Conservation (phyloP, 1,140 invertebrate species). For the Galleria mellonella region DNA sequence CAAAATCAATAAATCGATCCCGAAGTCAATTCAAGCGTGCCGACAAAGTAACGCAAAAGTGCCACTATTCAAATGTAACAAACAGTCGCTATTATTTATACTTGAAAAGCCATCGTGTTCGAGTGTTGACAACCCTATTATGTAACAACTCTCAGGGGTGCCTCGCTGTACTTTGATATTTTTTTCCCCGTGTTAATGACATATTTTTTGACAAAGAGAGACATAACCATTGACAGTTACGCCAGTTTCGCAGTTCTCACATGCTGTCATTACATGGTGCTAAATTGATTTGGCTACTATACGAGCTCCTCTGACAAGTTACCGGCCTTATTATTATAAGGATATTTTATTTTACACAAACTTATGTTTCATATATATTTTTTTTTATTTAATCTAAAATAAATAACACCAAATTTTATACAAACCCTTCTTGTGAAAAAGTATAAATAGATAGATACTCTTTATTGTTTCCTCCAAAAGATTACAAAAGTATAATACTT, state of each 20-base stretch:
- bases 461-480: too few species aligned
- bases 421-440: too few species aligned
- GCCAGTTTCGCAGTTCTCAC: slow-evolving; percentile 36
- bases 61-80: slow-evolving; percentile 24
- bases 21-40: slow-evolving; percentile 31
- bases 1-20: slow-evolving; percentile 49
- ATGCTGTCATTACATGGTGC: slow-evolving; percentile 60
- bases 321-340: too few species aligned
- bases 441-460: too few species aligned
- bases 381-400: too few species aligned
- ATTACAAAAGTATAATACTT: too few species aligned
- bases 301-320: too few species aligned
- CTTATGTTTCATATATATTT: too few species aligned
- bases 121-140: slow-evolving; percentile 70
- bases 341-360: not conserved
- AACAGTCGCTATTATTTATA: slow-evolving; percentile 57
- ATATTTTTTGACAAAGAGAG: slow-evolving; percentile 57
- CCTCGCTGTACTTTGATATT: slow-evolving; percentile 32
- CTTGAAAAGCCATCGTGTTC: slow-evolving; percentile 40
- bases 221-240: slow-evolving; percentile 57
- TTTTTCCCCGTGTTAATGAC: slow-evolving; percentile 61
- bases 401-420: too few species aligned
- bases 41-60: slow-evolving; percentile 45
- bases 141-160: slow-evolving; percentile 58
- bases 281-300: slow-evolving; percentile 33